Conservation (phyloP, 2,888 invertebrate genomes). For the Lymantria monacha region DNA sequence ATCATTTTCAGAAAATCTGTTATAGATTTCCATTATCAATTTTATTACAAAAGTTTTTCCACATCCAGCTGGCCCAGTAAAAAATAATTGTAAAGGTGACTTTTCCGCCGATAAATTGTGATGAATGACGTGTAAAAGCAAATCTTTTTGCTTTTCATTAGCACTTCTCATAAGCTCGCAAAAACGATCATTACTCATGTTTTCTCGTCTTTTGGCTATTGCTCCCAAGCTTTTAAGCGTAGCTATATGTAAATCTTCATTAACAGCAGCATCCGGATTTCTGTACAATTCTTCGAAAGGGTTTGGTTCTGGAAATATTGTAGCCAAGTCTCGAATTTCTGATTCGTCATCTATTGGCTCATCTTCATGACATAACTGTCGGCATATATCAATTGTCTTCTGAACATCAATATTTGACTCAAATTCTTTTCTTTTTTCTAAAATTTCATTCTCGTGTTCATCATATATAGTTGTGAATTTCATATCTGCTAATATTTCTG, state of each 20-base stretch:
- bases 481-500: constrained; percentile 41
- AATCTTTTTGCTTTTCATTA: neutral
- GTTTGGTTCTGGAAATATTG: neutral
- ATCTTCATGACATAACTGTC: neutral
- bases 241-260: neutral
- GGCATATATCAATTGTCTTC: constrained; percentile 32
- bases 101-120: neutral
- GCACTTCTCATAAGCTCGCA: neutral
- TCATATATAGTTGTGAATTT: constrained; percentile 30
- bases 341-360: neutral
- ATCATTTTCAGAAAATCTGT: neutral
- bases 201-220: neutral
- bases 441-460: constrained; percentile 25
- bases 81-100: neutral
- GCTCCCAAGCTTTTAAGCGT: neutral
- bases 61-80: constrained; percentile 1
- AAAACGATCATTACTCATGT: neutral
- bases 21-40: neutral
- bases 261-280: neutral
- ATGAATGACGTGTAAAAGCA: neutral
- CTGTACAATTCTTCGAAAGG: neutral
- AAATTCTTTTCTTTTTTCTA: constrained; percentile 38
- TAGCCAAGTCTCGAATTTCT: neutral
- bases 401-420: constrained; percentile 43
- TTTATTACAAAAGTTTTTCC: neutral